Evolutionary conservation across 2,113 vertebrate genomes (phyloP).

Genomic region (Alectura lathami): DNA sequence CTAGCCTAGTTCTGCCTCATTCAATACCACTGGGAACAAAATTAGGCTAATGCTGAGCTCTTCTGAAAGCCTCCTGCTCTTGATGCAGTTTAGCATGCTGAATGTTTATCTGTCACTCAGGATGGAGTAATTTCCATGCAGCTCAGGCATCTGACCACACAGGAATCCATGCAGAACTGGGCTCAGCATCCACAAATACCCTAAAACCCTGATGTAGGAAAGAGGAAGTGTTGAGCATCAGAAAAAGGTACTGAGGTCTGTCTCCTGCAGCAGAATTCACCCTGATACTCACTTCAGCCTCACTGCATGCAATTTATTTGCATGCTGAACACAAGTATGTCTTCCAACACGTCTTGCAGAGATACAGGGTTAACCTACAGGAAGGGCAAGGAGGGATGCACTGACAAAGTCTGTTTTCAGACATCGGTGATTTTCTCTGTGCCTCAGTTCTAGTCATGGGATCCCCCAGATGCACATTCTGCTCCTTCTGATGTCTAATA

Average conservation of each 20-base stretch:
- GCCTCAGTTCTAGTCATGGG: neutral
- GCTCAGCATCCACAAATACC: neutral
- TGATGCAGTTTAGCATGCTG: neutral
- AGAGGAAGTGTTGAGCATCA: neutral
- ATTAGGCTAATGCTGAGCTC: conserved; percentile 49
- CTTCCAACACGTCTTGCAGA: neutral
- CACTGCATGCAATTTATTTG: neutral
- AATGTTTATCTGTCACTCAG: neutral
- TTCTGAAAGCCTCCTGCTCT: neutral
- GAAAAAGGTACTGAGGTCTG: neutral
- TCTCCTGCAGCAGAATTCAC: neutral
- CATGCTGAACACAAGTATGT: fast-evolving
- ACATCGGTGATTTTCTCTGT: neutral
- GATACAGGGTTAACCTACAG: neutral
- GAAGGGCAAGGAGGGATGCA: neutral
- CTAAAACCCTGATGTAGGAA: neutral
- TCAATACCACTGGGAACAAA: conserved; percentile 40
- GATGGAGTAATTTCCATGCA: neutral
- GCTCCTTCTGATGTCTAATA: neutral
- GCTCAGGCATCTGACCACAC: neutral
- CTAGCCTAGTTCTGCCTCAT: conserved; percentile 47
- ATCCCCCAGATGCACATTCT: neutral
- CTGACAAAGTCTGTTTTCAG: neutral
- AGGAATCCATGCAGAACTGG: neutral
- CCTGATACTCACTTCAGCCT: neutral